Conservation (phyloP, 2,797 vertebrate species). For the Notolepis coatsorum region DNA sequence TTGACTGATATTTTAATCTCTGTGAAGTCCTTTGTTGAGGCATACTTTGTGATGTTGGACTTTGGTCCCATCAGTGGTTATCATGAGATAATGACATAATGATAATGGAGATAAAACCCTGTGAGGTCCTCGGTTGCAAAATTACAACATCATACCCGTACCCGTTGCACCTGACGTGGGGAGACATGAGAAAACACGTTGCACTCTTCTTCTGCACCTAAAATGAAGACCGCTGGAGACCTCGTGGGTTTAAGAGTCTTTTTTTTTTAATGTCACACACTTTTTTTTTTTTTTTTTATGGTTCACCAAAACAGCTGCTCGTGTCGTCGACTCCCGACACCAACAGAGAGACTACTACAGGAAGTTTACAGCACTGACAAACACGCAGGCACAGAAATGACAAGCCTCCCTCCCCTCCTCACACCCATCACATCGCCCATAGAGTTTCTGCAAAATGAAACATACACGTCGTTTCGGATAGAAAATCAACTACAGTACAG, state of each 20-base stretch:
- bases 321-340: conserved; percentile 33
- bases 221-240: conserved; percentile 29
- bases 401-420: conserved; percentile 33
- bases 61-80: too few relatives aligned
- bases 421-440: conserved; percentile 4
- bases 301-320: conserved; percentile 64
- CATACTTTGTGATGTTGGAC: too few relatives aligned
- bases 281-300: conserved; percentile 69
- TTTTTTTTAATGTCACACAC: conserved; percentile 74
- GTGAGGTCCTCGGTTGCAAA: too few relatives aligned
- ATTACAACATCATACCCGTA: too few relatives aligned
- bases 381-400: conserved; percentile 62
- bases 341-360: conserved; percentile 64
- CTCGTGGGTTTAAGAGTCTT: conserved; percentile 40
- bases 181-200: too few relatives aligned
- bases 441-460: conserved; percentile 9
- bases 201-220: too few relatives aligned
- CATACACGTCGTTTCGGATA: conserved; percentile 14
- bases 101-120: too few relatives aligned
- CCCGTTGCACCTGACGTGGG: too few relatives aligned
- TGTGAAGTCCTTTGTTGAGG: too few relatives aligned
- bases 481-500: neutral
- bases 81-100: too few relatives aligned
- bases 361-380: conserved; percentile 62
- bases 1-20: too few relatives aligned